These are phyloP conservation scores for Philaenus spumarius DNA, from an alignment of 1,140 invertebrate species.

Conservation along the genomic window DNA sequence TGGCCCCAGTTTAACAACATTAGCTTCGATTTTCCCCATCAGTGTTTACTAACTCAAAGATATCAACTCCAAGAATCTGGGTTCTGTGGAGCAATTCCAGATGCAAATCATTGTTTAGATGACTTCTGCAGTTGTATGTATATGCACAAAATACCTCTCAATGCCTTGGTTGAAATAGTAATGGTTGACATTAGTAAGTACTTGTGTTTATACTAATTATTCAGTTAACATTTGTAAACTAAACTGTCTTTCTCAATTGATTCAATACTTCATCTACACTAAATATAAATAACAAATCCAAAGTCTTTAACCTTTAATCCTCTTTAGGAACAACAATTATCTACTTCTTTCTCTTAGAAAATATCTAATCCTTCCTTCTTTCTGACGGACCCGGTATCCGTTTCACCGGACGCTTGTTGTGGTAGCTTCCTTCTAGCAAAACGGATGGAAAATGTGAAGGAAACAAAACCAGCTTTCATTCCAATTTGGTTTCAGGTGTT, in stretches of 20 bases:
- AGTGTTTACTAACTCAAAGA: slow-evolving; percentile 3
- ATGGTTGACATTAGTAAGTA: slow-evolving; percentile 27
- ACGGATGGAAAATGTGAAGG: too few species aligned
- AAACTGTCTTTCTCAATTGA: background rate
- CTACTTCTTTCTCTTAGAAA: too few species aligned
- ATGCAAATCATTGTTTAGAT: slow-evolving; percentile 13
- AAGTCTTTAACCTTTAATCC: too few species aligned
- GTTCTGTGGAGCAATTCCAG: slow-evolving; percentile 10
- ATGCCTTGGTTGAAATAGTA: slow-evolving; percentile 25
- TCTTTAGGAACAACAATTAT: too few species aligned
- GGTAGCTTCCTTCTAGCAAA: too few species aligned
- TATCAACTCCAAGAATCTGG: background rate
- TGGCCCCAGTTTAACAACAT: slow-evolving; percentile 27
- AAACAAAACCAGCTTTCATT: too few species aligned
- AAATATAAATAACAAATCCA: too few species aligned
- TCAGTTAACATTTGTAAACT: background rate
- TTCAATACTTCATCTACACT: too few species aligned
- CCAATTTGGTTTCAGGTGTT: too few species aligned
- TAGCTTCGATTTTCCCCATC: slow-evolving; percentile 23
- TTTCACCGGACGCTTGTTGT: too few species aligned
- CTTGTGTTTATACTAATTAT: background rate
- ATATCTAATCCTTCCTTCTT: too few species aligned
- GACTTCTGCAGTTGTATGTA: slow-evolving; percentile 22
- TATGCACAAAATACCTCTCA: slow-evolving; percentile 11
- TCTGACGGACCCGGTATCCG: too few species aligned